Conservation (phyloP, 2,888 invertebrate species). For the Drosophila flavopinicola region DNA sequence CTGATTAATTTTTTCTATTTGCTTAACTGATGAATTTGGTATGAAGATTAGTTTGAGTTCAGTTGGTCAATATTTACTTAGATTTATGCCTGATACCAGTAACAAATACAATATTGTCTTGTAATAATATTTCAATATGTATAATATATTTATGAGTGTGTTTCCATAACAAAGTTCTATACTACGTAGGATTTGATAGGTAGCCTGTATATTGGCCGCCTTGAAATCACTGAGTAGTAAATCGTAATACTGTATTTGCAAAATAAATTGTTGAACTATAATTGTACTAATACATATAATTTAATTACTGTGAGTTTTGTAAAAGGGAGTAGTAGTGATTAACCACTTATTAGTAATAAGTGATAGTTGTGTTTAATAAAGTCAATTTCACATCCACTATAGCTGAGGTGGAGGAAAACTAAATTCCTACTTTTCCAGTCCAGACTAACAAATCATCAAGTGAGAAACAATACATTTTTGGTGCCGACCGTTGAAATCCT, state of each 20-base stretch:
- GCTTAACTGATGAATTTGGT: too few relatives aligned
- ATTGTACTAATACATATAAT: too few relatives aligned
- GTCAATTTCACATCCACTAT: too few relatives aligned
- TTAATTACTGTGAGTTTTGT: too few relatives aligned
- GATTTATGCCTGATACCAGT: background rate
- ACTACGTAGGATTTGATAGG: background rate
- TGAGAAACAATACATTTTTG: too few relatives aligned
- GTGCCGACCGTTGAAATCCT: too few relatives aligned
- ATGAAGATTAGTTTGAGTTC: background rate
- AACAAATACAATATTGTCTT: background rate
- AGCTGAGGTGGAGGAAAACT: too few relatives aligned
- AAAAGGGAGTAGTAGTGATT: too few relatives aligned
- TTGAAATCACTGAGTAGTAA: constrained; percentile 5
- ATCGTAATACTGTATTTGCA: constrained; percentile 16
- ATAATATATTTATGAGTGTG: constrained; percentile 1
- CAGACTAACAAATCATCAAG: too few relatives aligned
- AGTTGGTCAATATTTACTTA: background rate
- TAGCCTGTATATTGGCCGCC: background rate
- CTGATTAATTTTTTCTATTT: background rate
- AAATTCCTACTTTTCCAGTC: too few relatives aligned
- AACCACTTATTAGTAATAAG: too few relatives aligned
- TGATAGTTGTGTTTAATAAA: too few relatives aligned
- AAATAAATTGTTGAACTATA: constrained; percentile 25
- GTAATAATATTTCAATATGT: background rate
- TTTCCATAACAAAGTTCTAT: constrained; percentile 6